Percentiles rank a stretch among this genome's conserved stretches.
These are phyloP conservation scores for Lasioglossum baleicum DNA, from an alignment of 1,140 invertebrate species.

Conservation along the genomic window DNA sequence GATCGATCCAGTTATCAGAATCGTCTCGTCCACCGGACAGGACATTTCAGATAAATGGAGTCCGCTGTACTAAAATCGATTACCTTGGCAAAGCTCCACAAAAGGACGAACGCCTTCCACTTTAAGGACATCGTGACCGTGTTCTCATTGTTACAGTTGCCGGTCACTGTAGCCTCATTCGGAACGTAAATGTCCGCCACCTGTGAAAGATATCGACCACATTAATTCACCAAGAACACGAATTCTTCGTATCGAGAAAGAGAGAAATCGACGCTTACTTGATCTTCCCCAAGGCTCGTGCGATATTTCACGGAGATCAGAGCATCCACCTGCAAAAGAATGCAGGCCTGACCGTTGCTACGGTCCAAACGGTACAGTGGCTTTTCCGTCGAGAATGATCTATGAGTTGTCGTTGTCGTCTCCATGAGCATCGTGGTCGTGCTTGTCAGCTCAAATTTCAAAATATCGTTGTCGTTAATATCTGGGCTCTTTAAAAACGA, in stretches of 20 bases:
- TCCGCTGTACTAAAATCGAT: conserved; percentile 18
- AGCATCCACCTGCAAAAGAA: conserved; percentile 84
- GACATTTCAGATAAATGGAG: background rate
- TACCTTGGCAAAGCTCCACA: conserved; percentile 87
- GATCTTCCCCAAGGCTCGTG: conserved; percentile 83
- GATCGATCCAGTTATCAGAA: too few relatives aligned
- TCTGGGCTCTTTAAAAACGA: background rate
- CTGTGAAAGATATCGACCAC: conserved; percentile 71
- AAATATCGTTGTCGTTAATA: conserved; percentile 17
- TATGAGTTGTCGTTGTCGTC: conserved; percentile 49
- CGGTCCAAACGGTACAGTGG: conserved; percentile 84
- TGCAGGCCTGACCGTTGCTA: conserved; percentile 84
- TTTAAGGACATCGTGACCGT: conserved; percentile 84
- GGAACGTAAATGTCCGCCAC: conserved; percentile 85
- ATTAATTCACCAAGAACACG: background rate
- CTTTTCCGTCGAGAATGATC: conserved; percentile 57
- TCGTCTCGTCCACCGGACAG: too few relatives aligned
- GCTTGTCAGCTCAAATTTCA: conserved; percentile 53
- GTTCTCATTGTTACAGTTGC: conserved; percentile 86
- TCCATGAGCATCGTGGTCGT: conserved; percentile 39
- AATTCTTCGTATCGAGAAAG: too few relatives aligned
- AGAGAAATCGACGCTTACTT: conserved; percentile 69
- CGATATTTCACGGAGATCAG: conserved; percentile 84
- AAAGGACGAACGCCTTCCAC: conserved; percentile 86
- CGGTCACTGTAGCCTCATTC: conserved; percentile 82